phyloP scores from a whole-genome alignment of 1,140 invertebrate genomes.

The Lutraria rhynchaena region DNA sequence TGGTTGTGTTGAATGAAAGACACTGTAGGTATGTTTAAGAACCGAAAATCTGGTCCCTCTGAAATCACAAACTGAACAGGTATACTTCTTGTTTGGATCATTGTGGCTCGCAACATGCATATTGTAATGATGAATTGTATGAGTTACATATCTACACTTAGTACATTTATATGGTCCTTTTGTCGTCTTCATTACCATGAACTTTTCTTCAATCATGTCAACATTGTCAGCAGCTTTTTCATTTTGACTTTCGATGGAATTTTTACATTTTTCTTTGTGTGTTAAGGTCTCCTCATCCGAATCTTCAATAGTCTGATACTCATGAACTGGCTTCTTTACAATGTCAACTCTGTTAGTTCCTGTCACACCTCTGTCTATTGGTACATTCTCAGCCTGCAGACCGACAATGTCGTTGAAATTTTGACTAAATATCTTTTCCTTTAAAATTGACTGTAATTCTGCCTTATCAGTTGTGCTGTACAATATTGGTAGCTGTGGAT shows the following conservation, averaged over 20 bases:
- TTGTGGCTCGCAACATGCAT: conserved; percentile 32
- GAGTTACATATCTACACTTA: conserved; percentile 36
- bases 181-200: too few species aligned
- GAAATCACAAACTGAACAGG: conserved; percentile 42
- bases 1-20: conserved; percentile 8
- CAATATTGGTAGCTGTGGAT: conserved; percentile 1
- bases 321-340: conserved; percentile 13
- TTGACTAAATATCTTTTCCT: conserved; percentile 33
- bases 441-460: conserved; percentile 13
- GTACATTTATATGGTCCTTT: conserved; percentile 11
- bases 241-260: neutral
- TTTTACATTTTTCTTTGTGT: neutral
- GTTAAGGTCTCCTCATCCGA: neutral
- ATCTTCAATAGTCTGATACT: conserved; percentile 22
- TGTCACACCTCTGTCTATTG: neutral
- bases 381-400: neutral
- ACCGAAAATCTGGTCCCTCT: conserved; percentile 38
- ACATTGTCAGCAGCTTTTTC: neutral
- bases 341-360: neutral
- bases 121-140: neutral
- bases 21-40: conserved; percentile 45
- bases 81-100: conserved; percentile 38
- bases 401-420: conserved; percentile 36
- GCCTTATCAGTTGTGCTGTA: conserved; percentile 16
- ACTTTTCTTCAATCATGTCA: neutral